phyloP scores from a whole-genome alignment of 2,888 invertebrate species.

The Oxycera nigricornis region DNA sequence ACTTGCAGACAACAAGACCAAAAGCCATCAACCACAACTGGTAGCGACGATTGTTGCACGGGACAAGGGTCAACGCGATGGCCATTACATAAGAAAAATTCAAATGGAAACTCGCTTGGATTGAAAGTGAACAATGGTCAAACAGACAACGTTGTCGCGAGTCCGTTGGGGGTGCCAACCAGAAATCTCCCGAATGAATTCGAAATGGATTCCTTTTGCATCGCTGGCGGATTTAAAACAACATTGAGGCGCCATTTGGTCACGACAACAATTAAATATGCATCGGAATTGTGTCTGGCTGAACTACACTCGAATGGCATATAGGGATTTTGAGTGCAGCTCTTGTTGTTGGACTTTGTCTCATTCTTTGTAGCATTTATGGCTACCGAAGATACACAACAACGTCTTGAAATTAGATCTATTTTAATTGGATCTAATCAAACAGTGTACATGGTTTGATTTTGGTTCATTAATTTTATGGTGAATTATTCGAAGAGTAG shows the following conservation, averaged over 20 bases:
- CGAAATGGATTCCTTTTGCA: conserved; percentile 32
- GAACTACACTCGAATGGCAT: conserved; percentile 4
- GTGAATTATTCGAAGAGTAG: too few relatives aligned
- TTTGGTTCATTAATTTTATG: too few relatives aligned
- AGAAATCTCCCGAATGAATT: conserved; percentile 10
- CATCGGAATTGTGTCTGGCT: not conserved
- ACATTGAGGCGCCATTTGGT: conserved; percentile 35
- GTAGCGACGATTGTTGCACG: not conserved
- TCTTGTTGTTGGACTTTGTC: not conserved
- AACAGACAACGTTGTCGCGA: not conserved
- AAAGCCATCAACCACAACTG: conserved; percentile 1
- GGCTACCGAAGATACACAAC: not conserved
- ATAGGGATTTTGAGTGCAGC: not conserved
- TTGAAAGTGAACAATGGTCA: conserved; percentile 35
- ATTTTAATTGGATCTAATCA: not conserved
- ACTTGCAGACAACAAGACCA: not conserved
- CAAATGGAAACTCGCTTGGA: not conserved
- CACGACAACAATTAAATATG: conserved; percentile 38
- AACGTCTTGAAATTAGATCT: not conserved
- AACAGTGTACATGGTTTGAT: not conserved
- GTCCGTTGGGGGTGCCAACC: conserved; percentile 8
- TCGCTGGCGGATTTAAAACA: conserved; percentile 1
- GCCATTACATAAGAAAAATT: conserved; percentile 28
- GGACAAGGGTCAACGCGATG: conserved; percentile 19
- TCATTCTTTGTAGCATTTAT: not conserved